phyloP scores from a whole-genome alignment of 2,113 vertebrate species.

The Sclerurus mexicanus region DNA sequence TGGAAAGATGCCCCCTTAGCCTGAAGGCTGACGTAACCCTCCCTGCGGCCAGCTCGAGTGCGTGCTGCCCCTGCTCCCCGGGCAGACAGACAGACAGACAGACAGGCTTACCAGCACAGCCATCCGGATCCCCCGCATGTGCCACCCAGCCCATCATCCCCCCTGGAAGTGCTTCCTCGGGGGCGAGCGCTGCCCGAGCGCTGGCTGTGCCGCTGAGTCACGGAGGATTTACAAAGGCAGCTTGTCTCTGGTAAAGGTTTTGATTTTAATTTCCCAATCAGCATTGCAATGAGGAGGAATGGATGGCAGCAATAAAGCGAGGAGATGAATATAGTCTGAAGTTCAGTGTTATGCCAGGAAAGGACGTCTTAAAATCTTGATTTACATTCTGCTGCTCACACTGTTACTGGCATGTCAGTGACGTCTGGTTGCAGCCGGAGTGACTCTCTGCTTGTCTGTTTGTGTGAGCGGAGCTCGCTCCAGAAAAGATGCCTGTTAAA shows the following conservation, averaged over 20 bases:
- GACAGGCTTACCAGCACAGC: background rate
- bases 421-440: background rate
- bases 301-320: background rate
- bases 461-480: background rate
- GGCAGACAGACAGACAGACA: background rate
- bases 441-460: background rate
- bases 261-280: slow-evolving; percentile 24
- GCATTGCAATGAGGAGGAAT: background rate
- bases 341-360: slow-evolving; percentile 18
- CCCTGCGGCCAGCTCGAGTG: background rate
- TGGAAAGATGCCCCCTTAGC: background rate
- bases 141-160: background rate
- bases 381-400: slow-evolving; percentile 14
- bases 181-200: accelerated
- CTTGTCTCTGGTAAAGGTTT: background rate
- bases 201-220: background rate
- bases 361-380: background rate
- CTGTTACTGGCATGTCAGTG: background rate
- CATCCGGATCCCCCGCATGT: background rate
- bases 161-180: accelerated
- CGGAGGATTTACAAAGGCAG: background rate
- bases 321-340: background rate
- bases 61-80: background rate
- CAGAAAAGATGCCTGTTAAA: background rate
- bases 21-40: background rate